These are phyloP conservation scores for Erebia ligea DNA, from an alignment of 2,888 invertebrate genomes.

Conservation along the genomic window DNA sequence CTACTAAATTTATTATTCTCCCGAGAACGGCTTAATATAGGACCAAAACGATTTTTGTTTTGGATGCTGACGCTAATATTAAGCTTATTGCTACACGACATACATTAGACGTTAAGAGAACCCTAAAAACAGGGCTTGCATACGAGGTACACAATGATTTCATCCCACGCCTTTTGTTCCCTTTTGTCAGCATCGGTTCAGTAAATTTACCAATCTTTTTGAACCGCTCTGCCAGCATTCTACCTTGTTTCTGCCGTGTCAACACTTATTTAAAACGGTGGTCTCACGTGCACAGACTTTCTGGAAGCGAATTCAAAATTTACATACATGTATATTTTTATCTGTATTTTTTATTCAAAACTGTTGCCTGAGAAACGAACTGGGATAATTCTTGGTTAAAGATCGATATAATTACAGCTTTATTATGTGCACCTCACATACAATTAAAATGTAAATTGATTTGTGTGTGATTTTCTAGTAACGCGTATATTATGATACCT, in stretches of 20 bases:
- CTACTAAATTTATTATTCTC: neutral
- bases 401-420: no score
- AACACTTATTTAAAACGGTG: neutral
- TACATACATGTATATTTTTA: neutral
- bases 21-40: neutral
- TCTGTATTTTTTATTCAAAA: neutral
- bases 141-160: slow-evolving; percentile 18
- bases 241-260: neutral
- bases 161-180: slow-evolving; percentile 17
- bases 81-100: slow-evolving; percentile 3
- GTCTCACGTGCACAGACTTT: neutral
- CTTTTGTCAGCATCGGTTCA: slow-evolving; percentile 22
- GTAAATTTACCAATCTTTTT: slow-evolving; percentile 24
- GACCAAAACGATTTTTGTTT: neutral
- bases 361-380: neutral
- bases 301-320: neutral
- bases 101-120: neutral
- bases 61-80: neutral
- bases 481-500: neutral
- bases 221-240: slow-evolving; percentile 18
- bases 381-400: neutral
- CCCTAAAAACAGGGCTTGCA: neutral
- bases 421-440: neutral
- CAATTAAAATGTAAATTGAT: neutral
- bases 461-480: slow-evolving; percentile 1